Conservation (phyloP, 1,140 invertebrate species). For the Dryas iulia region DNA sequence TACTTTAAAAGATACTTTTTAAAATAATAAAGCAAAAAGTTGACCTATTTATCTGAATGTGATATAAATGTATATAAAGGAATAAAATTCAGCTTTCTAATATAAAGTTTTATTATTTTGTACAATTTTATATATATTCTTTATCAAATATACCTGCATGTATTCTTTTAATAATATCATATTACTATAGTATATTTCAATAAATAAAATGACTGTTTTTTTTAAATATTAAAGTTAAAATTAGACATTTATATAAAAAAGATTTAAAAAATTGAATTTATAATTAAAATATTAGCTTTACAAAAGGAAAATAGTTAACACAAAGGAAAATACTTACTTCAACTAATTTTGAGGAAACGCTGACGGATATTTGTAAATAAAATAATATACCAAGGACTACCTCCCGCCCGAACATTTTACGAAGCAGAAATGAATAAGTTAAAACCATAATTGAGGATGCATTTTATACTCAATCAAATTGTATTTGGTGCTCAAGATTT, state of each 20-base stretch:
- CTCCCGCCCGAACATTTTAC: neutral
- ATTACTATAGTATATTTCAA: too few species aligned
- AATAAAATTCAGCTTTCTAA: too few species aligned
- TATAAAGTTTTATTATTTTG: too few species aligned
- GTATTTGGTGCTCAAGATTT: neutral
- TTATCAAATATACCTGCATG: too few species aligned
- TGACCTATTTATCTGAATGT: too few species aligned
- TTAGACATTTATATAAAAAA: neutral
- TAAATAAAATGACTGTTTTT: too few species aligned
- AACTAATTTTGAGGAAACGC: neutral
- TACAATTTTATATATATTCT: too few species aligned
- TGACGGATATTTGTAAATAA: neutral
- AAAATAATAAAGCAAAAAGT: too few species aligned
- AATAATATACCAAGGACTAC: neutral
- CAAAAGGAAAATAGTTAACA: neutral
- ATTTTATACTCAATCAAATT: conserved; percentile 2
- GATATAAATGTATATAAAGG: too few species aligned
- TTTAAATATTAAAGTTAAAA: too few species aligned
- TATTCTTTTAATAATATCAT: too few species aligned
- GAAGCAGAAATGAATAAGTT: neutral
- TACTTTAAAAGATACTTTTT: too few species aligned
- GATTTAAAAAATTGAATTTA: neutral
- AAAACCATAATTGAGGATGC: conserved; percentile 1
- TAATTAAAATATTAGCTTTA: neutral
- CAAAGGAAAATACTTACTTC: neutral